Evolutionary conservation across 2,113 vertebrate species (phyloP).

Genomic region (Aplodontia rufa): DNA sequence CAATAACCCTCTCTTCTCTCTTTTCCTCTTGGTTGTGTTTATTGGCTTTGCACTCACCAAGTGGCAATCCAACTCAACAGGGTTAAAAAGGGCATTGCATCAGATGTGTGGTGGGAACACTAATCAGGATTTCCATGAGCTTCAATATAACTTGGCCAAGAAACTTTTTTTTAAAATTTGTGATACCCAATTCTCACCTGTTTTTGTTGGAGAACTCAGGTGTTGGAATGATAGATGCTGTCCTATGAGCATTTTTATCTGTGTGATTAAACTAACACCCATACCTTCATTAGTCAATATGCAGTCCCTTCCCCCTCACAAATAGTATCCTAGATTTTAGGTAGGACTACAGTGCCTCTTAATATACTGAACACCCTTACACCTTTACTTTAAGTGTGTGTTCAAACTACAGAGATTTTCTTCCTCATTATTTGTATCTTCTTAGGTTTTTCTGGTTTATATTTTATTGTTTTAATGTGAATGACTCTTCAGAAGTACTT

Average conservation of each 20-base stretch:
- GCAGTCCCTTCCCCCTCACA: fast-evolving
- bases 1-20: no score
- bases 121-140: background rate
- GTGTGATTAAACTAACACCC: fast-evolving
- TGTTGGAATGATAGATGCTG: fast-evolving
- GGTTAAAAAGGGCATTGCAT: no score
- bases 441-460: background rate
- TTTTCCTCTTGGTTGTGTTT: background rate
- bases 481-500: background rate
- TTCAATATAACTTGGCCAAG: background rate
- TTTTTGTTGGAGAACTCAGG: background rate
- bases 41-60: background rate
- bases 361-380: background rate
- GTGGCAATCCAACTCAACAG: background rate
- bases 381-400: background rate
- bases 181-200: background rate
- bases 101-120: background rate
- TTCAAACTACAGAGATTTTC: background rate
- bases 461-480: conserved; percentile 14
- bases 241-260: fast-evolving
- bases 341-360: fast-evolving
- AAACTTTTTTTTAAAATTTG: background rate
- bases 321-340: fast-evolving
- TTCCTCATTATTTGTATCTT: background rate
- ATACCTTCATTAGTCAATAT: fast-evolving